Evolutionary conservation across 2,113 vertebrate genomes (phyloP), one percentile per base, ranked within the genome.

Genomic region (Apus apus): DNA sequence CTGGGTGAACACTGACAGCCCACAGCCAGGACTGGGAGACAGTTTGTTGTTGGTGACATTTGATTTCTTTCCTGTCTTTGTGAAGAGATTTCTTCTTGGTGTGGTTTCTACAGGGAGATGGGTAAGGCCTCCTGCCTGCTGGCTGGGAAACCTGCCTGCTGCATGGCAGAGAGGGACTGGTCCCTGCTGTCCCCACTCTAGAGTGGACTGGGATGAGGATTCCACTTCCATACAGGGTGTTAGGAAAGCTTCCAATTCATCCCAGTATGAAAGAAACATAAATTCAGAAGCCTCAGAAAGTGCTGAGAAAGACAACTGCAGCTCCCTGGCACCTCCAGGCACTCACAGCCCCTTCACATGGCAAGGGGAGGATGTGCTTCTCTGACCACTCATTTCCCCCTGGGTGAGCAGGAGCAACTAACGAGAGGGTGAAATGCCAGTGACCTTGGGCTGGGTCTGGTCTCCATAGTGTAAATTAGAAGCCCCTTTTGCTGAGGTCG

Each of bases 261-360:
- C 50, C 64, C 26, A 20, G 0, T 20, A 15, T 19, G 56, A 65
- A 68, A 43, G 25, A 80, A 77, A 61, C 22, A 46, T 3, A 13
- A 54, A 80, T 45, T 45, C 34, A 80, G 50, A 68, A 90, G 72
- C 36, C 15, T 78, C 36, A 66, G 40, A 32, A 90, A 54, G 32
- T 38, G 45, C 61, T 74, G 71, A 34, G 34, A 60, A 32, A 71
- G 15, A 34, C 46, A 90, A 27, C 13, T 21, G 34, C 46, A 0
- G 0, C 60, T 87, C 3, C 0, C 48, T 73, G 46, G 20, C 9
- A 70, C 6, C 50, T 64, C 29, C 34, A 50, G 61, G 30, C 30
- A 15, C 60, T 76, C 1, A 1, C 43, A 86, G 46, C 11, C 15
- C 25, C 40, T 66, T 5, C 0, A 26, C 1, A 1, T 11, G 30